These are phyloP conservation scores for Eupithecia vulgata DNA, from an alignment of 2,888 invertebrate genomes.

Conservation along the genomic window DNA sequence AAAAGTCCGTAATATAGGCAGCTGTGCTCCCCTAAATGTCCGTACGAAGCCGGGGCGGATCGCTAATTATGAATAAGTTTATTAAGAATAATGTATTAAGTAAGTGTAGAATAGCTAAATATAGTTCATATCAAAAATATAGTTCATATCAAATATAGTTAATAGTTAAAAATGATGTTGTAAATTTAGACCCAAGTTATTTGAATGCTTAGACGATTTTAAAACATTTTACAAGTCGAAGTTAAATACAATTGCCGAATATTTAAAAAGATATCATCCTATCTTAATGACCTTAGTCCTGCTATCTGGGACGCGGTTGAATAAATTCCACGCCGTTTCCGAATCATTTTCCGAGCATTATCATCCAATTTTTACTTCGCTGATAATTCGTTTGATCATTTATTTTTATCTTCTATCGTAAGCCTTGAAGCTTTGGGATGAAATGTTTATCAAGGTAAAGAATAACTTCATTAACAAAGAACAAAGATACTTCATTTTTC, in stretches of 20 bases:
- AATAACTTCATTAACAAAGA: too few species aligned
- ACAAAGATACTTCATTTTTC: too few species aligned
- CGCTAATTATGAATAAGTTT: too few species aligned
- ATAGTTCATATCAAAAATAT: too few species aligned
- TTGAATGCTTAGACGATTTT: not conserved
- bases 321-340: constrained; percentile 26
- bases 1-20: too few species aligned
- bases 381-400: constrained; percentile 23
- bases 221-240: not conserved
- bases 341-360: constrained; percentile 23
- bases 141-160: too few species aligned
- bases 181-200: not conserved
- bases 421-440: not conserved
- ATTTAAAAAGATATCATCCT: constrained; percentile 22
- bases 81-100: too few species aligned
- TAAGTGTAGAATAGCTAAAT: too few species aligned
- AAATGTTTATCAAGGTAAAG: too few species aligned
- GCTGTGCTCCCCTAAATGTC: too few species aligned
- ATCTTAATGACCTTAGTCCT: constrained; percentile 24
- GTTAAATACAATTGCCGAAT: constrained; percentile 5
- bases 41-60: too few species aligned
- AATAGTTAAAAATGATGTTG: too few species aligned
- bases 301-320: constrained; percentile 24
- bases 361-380: constrained; percentile 24
- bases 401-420: constrained; percentile 16